Evolutionary conservation across 2,888 invertebrate genomes (phyloP), one percentile per base, ranked within the genome.

Genomic region (Drosophila leonis): DNA sequence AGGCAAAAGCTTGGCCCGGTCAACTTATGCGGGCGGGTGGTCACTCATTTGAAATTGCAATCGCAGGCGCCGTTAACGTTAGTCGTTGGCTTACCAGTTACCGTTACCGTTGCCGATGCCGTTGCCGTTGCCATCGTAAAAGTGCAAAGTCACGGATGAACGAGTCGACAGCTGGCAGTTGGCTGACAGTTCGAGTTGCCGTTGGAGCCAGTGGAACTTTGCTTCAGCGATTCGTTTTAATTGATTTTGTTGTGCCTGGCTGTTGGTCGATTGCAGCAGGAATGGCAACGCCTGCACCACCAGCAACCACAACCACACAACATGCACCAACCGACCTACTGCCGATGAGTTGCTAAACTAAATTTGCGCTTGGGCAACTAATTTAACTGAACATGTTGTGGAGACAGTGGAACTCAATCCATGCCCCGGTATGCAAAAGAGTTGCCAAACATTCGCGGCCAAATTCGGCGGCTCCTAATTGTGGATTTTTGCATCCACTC

Each of bases 101-200:
- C 72, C 54, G 64, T 42, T 33, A 39, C 24, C 29, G 15, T 46
- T 65, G 51, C 73, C 59, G 57, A n/a, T 52, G 39, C 41, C 49
- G 52, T 44, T 35, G 56, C 64, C 46, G 71, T 57, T 62, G 63
- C 52, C 61, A 56, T 66, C 89, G 72, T 61, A 84, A 84, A 89
- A 89, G 89, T 84, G 88, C 90, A 90, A 86, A 90, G 86, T 90
- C 86, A 86, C 74, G 90, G 90, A 90, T 86, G 86, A 86, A 90
- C 77, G 75, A 85, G 73, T 72, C 70, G 64, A 18, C 60, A 48
- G 65, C 55, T 71, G 48, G 37, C 55, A 59, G 60, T 71, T 72
- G 66, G 62, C 56, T 51, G 60, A 56, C 64, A 67, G 60, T 62
- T 66, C 18, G 41, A 65, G 65, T 51, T 46, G 20, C 59, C 29